Evolutionary conservation across 2,888 invertebrate species (phyloP).

Genomic region (Agapostemon virescens): DNA sequence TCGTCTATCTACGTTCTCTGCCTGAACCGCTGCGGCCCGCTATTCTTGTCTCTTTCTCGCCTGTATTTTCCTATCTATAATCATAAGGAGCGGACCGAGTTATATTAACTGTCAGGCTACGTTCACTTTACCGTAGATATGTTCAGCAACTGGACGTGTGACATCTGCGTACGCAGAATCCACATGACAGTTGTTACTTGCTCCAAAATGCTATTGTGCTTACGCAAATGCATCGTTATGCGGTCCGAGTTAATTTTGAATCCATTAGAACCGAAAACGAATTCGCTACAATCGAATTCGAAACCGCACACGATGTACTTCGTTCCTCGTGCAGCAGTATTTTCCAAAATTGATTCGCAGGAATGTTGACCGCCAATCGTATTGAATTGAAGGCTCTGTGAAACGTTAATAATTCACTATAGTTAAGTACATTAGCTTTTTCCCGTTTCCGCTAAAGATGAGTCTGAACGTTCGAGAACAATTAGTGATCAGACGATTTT

Average conservation of each 20-base stretch:
- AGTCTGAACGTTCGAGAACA: too few species aligned
- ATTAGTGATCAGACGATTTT: too few species aligned
- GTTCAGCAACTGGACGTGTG: constrained; percentile 30
- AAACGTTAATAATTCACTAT: not conserved
- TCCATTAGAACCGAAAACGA: not conserved
- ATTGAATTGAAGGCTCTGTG: not conserved
- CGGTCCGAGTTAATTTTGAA: not conserved
- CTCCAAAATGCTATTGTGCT: constrained; percentile 18
- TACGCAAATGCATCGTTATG: not conserved
- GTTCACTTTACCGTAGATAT: constrained; percentile 46
- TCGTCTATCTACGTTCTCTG: constrained; percentile 37
- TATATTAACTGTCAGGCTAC: constrained; percentile 58
- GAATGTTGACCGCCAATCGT: not conserved
- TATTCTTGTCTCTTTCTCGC: constrained; percentile 8
- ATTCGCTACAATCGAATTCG: not conserved
- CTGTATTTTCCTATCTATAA: constrained; percentile 47
- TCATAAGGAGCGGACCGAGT: constrained; percentile 52
- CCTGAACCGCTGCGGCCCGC: not conserved
- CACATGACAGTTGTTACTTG: constrained; percentile 3
- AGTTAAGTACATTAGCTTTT: too few species aligned
- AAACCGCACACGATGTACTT: not conserved
- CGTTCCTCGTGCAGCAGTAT: not conserved
- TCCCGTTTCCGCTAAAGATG: too few species aligned
- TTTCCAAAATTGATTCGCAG: not conserved
- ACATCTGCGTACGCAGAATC: constrained; percentile 39